Percentiles rank a stretch among this genome's conserved stretches.
These are phyloP conservation scores for Plemyria rubiginata DNA, from an alignment of 2,888 invertebrate genomes.

Conservation along the genomic window DNA sequence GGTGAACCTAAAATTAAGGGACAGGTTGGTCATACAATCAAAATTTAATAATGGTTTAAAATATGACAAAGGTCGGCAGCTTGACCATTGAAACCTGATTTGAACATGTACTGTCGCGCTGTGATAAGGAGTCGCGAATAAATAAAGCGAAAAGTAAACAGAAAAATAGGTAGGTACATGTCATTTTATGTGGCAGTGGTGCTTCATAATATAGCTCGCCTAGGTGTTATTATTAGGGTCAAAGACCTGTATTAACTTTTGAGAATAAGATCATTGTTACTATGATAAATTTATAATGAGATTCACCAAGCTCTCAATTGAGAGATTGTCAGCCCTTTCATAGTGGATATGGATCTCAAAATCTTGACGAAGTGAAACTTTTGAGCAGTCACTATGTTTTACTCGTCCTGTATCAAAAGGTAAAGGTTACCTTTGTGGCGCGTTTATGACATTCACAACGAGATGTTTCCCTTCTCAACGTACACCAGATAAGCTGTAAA, in stretches of 20 bases:
- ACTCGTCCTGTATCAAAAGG: neutral
- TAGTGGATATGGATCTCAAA: neutral
- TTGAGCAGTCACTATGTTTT: neutral
- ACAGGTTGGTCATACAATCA: neutral
- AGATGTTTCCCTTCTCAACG: slow-evolving; percentile 21
- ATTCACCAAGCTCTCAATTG: too few relatives aligned
- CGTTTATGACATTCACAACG: slow-evolving; percentile 22
- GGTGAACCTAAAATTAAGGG: slow-evolving; percentile 6
- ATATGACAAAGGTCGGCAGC: slow-evolving; percentile 26
- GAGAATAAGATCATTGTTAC: neutral
- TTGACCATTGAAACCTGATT: slow-evolving; percentile 2
- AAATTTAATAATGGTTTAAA: slow-evolving; percentile 20
- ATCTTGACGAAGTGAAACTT: neutral
- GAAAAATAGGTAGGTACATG: neutral
- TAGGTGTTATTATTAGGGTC: neutral
- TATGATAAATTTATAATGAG: neutral
- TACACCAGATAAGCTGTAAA: slow-evolving; percentile 18
- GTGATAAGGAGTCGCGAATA: neutral
- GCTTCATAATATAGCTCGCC: neutral
- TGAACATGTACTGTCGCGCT: slow-evolving; percentile 1
- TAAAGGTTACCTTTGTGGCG: slow-evolving; percentile 21
- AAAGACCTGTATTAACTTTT: neutral
- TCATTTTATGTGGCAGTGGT: neutral
- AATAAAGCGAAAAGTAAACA: neutral
- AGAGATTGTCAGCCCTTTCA: too few relatives aligned